Percentiles rank a stretch among this genome's conserved stretches.
phyloP scores from a whole-genome alignment of 2,797 vertebrate species.

The Muscicapa striata region DNA sequence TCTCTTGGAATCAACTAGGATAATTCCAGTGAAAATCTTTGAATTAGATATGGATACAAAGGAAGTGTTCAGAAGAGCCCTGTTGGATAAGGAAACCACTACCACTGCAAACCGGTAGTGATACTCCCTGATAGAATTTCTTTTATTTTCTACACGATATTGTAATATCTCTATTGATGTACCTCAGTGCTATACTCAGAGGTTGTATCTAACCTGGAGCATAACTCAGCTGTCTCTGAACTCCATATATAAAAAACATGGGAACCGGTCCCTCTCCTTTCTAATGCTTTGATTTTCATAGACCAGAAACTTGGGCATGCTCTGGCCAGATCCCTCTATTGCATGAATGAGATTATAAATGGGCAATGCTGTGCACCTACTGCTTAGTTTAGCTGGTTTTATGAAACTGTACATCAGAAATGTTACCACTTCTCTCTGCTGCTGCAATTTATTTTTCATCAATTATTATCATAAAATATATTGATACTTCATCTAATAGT shows the following conservation, averaged over 20 bases:
- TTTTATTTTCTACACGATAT: background rate
- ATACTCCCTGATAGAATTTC: background rate
- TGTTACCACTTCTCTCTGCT: background rate
- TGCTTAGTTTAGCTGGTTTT: background rate
- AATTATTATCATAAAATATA: background rate
- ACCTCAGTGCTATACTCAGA: background rate
- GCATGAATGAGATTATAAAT: background rate
- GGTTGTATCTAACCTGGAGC: background rate
- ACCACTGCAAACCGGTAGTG: conserved; percentile 77
- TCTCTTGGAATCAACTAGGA: conserved; percentile 81
- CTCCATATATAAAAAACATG: background rate
- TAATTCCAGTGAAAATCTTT: conserved; percentile 87
- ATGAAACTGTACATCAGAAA: background rate
- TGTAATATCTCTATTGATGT: background rate
- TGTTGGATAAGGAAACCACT: conserved; percentile 77
- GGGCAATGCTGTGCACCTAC: background rate
- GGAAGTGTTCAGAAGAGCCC: conserved; percentile 87
- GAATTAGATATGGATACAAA: conserved; percentile 86
- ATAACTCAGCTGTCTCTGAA: background rate
- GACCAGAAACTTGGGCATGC: background rate
- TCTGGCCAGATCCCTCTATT: background rate
- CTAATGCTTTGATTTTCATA: background rate
- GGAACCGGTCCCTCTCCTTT: background rate
- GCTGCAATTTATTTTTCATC: background rate
- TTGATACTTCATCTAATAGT: background rate